phyloP scores from a whole-genome alignment of 1,140 invertebrate genomes.

The Vollenhovia emeryi region DNA sequence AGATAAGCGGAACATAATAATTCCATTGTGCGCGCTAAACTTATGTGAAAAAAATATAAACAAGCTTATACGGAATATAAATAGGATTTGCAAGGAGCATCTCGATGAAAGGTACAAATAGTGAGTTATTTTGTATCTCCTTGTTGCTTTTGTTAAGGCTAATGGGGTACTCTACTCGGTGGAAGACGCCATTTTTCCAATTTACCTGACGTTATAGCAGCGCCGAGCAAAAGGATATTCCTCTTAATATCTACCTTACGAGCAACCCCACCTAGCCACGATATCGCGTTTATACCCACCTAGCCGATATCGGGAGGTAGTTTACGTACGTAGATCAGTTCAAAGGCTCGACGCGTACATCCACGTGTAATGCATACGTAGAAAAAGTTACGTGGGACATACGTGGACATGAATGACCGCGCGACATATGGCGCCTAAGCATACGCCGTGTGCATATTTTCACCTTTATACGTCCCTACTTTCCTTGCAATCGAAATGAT shows the following conservation, averaged over 20 bases:
- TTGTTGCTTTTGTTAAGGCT: background rate
- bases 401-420: slow-evolving; percentile 69
- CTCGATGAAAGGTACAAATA: background rate
- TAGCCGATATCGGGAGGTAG: background rate
- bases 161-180: background rate
- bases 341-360: background rate
- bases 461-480: background rate
- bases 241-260: slow-evolving; percentile 38
- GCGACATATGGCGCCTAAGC: slow-evolving; percentile 57
- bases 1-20: background rate
- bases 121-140: background rate
- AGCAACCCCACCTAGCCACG: background rate
- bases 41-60: background rate
- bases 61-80: background rate
- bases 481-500: slow-evolving; percentile 20
- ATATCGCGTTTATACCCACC: slow-evolving; percentile 51
- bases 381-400: slow-evolving; percentile 32
- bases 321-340: slow-evolving; percentile 36
- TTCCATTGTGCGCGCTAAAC: background rate
- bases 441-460: slow-evolving; percentile 26
- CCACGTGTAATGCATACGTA: slow-evolving; percentile 4
- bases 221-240: background rate
- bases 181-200: background rate
- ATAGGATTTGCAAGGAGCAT: background rate
- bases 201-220: background rate